Evolutionary conservation across 2,113 vertebrate species (phyloP).

Genomic region (Phaethornis superciliosus): DNA sequence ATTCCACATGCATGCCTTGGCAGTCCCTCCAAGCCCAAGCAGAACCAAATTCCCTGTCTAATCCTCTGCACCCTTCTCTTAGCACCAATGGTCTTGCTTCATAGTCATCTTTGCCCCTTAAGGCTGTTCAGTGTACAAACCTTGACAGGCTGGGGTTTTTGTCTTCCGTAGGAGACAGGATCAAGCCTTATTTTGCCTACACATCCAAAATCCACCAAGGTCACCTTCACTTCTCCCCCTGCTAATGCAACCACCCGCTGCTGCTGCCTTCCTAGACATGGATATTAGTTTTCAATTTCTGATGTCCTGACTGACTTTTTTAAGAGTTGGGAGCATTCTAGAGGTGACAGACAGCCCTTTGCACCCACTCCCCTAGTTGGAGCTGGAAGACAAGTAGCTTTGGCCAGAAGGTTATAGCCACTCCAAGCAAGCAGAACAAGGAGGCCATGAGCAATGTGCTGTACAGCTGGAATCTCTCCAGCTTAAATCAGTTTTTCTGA

Average conservation of each 20-base stretch:
- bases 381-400: background rate
- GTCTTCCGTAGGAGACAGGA: background rate
- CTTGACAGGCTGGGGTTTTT: background rate
- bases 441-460: background rate
- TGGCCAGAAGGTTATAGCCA: background rate
- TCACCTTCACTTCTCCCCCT: background rate
- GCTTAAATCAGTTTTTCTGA: background rate
- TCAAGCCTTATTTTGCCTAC: background rate
- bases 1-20: background rate
- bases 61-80: background rate
- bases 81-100: background rate
- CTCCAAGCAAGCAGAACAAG: background rate
- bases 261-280: background rate
- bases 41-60: background rate
- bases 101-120: background rate
- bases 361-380: background rate
- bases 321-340: background rate
- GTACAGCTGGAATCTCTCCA: background rate
- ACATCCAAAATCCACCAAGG: background rate
- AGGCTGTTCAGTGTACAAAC: background rate
- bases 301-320: background rate
- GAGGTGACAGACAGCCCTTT: background rate
- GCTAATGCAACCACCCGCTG: background rate
- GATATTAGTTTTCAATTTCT: background rate
- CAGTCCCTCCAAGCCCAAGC: background rate